phyloP scores from a whole-genome alignment of 2,797 vertebrate genomes.

The Chrosomus eos region DNA sequence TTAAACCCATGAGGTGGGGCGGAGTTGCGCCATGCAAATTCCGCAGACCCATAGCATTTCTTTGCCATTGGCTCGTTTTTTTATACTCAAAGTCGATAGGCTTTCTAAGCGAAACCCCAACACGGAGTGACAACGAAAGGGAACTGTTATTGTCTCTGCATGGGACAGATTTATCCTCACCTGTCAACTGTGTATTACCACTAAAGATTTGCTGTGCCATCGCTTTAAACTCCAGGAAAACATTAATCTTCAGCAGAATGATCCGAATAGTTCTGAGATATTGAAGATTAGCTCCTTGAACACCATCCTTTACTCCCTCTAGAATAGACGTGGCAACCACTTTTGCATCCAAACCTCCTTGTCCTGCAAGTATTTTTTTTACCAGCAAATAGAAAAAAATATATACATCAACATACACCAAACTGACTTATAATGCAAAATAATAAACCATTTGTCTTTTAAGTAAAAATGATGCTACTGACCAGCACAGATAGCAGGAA shows the following conservation, averaged over 20 bases:
- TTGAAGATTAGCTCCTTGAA: neutral
- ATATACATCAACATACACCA: neutral
- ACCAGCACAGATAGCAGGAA: slow-evolving; percentile 75
- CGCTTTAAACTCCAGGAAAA: slow-evolving; percentile 68
- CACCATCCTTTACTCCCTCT: slow-evolving; percentile 55
- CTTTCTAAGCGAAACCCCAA: no score
- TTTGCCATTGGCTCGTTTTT: no score
- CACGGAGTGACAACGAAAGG: no score
- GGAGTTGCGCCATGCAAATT: no score
- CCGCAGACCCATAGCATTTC: no score
- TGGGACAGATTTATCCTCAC: slow-evolving; percentile 47
- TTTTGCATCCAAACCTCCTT: slow-evolving; percentile 55
- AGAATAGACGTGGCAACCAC: slow-evolving; percentile 68
- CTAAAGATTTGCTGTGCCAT: slow-evolving; percentile 57
- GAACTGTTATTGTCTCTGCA: neutral
- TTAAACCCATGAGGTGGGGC: no score
- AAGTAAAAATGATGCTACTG: slow-evolving; percentile 14
- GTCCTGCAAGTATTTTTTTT: slow-evolving; percentile 59
- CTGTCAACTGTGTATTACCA: slow-evolving; percentile 11
- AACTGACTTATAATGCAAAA: no score
- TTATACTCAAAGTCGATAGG: no score
- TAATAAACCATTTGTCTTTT: no score
- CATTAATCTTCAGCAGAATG: slow-evolving; percentile 60
- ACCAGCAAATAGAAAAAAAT: neutral
- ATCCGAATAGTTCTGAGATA: slow-evolving; percentile 63